phyloP scores from a whole-genome alignment of 2,797 vertebrate species.

The Scarus forsteni region DNA sequence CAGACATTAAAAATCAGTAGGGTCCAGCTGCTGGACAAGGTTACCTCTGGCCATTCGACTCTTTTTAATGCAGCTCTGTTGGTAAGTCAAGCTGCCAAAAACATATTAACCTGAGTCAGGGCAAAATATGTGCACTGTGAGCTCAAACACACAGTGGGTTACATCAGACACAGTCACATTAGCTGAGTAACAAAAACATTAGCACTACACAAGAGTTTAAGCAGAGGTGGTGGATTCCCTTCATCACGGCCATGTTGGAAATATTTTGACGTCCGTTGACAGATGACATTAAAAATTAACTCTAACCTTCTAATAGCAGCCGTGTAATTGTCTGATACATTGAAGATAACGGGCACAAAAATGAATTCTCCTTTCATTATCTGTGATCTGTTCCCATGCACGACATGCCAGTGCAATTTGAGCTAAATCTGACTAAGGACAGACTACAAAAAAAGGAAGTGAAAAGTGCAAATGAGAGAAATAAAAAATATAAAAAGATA shows the following conservation, averaged over 20 bases:
- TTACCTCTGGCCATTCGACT: too few relatives aligned
- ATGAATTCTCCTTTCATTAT: constrained; percentile 67
- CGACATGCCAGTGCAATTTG: constrained; percentile 59
- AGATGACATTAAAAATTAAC: constrained; percentile 48
- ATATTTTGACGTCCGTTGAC: constrained; percentile 56
- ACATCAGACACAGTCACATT: too few relatives aligned
- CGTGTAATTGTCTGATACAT: constrained; percentile 49
- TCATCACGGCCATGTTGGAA: constrained; percentile 24
- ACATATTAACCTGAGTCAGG: too few relatives aligned
- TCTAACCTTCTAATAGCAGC: constrained; percentile 60
- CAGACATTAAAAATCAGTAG: too few relatives aligned
- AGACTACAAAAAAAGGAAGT: constrained; percentile 23
- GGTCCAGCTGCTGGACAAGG: too few relatives aligned
- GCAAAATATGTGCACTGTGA: too few relatives aligned
- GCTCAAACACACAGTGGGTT: too few relatives aligned
- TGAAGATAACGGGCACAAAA: constrained; percentile 58
- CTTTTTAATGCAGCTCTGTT: too few relatives aligned
- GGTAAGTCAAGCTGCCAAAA: too few relatives aligned
- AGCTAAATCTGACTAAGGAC: constrained; percentile 61
- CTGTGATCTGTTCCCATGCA: constrained; percentile 62
- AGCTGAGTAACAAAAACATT: too few relatives aligned
- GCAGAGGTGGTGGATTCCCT: constrained; percentile 35
- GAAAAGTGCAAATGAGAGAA: constrained; percentile 61
- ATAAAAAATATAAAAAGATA: constrained; percentile 52
- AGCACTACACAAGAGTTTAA: constrained; percentile 1